Base-by-base conservation (phyloP, 2,888 invertebrate species). In the Drosophila nr. perissopoda region DNA sequence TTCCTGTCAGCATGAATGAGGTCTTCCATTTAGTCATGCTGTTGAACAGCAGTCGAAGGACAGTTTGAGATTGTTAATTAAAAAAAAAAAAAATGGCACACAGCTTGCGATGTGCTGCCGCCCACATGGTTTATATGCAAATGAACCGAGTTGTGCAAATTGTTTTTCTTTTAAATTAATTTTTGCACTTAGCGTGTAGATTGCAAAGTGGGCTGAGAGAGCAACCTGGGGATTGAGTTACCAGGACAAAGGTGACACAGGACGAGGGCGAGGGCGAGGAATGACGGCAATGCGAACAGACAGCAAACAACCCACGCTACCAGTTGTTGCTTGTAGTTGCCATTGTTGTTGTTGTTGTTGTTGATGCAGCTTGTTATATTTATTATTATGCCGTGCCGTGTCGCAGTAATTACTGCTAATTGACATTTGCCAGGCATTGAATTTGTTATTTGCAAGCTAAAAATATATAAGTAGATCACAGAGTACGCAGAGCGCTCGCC, bases 131-230 rank as follows among this genome's bases (percentile, higher is more conserved):
- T 33, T 34, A 13, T 57, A 69, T 78, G 81, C 51, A 77, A 69
- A 78, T 78, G 66, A 78, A 59, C 54, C 57, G 29, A 5, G 58
- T 58, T 48, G 52, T 70, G 57, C 45, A n/a, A 62, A 45, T 40
- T 18, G 21, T 70, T 67, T 66, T 69, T 54, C 61, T 83, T 75
- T 68, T 62, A 70, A 89, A 88, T 89, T 88, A 86, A 80, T 82
- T 88, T 87, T 75, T 83, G 81, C 87, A 90, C 88, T 88, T 86
- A 78, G 76, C 82, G 76, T 76, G 74, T 81, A 85, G 75, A 81
- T 81, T 85, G 80, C 86, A 87, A 85, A 69, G 53, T 67, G 62
- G 56, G 48, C 31, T 18, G 57, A 61, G 31, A 59, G 29, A 8
- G n/a, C n/a, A 53, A 21, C 59, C 61, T 49, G 74, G 60, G 72